A percentile compares a stretch with the other conserved stretches of the same genome.
These are phyloP conservation scores for Nothura maculosa DNA, from an alignment of 2,797 vertebrate species.

Conservation along the genomic window DNA sequence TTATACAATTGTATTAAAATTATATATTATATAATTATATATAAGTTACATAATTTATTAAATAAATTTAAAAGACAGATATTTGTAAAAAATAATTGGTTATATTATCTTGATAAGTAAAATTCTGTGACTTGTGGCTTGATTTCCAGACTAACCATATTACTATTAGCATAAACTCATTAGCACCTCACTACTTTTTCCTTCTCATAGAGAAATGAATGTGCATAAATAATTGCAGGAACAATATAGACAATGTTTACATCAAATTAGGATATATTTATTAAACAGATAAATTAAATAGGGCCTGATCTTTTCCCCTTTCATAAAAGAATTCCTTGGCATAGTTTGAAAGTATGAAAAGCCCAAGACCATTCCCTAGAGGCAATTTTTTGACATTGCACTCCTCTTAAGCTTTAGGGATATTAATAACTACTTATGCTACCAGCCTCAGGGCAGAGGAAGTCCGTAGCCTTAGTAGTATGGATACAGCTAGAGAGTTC, in stretches of 20 bases:
- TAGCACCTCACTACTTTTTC: background rate
- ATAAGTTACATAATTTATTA: background rate
- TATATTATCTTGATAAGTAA: background rate
- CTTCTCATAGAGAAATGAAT: background rate
- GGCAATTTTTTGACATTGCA: background rate
- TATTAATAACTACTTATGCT: background rate
- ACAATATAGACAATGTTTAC: background rate
- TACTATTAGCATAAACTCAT: background rate
- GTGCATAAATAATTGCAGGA: background rate
- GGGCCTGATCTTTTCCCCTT: background rate
- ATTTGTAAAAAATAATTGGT: background rate
- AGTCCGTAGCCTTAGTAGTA: accelerated
- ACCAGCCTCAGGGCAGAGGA: background rate
- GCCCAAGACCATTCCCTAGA: accelerated
- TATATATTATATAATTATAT: too few species aligned
- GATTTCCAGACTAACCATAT: background rate
- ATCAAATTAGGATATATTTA: background rate
- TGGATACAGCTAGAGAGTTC: background rate
- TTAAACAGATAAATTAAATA: background rate
- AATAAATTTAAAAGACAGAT: background rate
- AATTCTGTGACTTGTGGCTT: background rate
- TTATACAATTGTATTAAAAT: too few species aligned
- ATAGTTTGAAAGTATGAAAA: background rate
- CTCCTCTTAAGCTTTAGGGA: background rate
- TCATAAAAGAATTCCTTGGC: background rate